These are phyloP conservation scores for Vidua macroura DNA, from an alignment of 2,113 vertebrate species.

Conservation along the genomic window DNA sequence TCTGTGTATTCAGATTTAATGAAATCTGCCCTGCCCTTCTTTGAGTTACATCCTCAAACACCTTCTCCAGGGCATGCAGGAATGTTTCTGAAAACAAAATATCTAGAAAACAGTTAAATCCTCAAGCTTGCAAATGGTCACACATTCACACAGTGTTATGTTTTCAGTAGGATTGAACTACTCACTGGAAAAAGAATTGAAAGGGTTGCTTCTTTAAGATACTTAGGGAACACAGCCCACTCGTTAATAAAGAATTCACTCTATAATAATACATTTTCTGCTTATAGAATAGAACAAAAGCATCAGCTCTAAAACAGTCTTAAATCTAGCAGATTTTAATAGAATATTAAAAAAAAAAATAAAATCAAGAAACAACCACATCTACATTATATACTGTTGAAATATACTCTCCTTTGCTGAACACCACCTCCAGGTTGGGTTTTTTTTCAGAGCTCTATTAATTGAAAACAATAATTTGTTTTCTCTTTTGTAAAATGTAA, in stretches of 20 bases:
- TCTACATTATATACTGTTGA: neutral
- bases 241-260: neutral
- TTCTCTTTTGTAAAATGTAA: slow-evolving; percentile 50
- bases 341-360: neutral
- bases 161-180: neutral
- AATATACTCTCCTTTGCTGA: neutral
- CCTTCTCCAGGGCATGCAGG: neutral
- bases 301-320: neutral
- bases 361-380: neutral
- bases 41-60: neutral
- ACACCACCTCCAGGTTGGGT: neutral
- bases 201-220: neutral
- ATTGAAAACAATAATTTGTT: slow-evolving; percentile 65
- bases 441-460: slow-evolving; percentile 34
- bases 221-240: neutral
- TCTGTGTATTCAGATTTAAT: neutral
- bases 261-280: accelerated
- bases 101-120: neutral
- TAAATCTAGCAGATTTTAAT: neutral
- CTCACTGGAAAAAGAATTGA: neutral
- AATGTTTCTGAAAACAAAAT: neutral
- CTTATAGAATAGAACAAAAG: neutral
- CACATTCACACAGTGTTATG: neutral
- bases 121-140: neutral
- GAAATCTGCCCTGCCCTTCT: neutral